phyloP scores from a whole-genome alignment of 2,888 invertebrate genomes.

The Xylophagus ater region DNA sequence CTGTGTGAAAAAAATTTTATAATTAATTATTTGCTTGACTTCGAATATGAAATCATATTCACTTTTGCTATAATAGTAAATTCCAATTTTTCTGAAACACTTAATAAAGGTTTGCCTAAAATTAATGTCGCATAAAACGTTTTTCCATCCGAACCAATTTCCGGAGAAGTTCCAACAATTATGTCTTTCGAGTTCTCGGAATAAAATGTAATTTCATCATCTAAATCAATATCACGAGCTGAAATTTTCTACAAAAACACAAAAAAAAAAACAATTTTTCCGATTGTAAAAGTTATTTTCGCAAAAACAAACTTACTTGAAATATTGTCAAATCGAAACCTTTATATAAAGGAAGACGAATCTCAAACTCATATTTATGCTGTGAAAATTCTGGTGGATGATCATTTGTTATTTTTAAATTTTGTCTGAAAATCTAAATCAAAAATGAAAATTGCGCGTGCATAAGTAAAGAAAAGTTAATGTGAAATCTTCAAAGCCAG shows the following conservation, averaged over 20 bases:
- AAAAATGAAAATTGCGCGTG: not conserved
- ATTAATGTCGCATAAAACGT: constrained; percentile 20
- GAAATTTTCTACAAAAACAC: constrained; percentile 18
- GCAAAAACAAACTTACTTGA: no score
- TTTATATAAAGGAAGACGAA: constrained; percentile 24
- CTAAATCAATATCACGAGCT: constrained; percentile 23
- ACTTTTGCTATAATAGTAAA: constrained; percentile 25
- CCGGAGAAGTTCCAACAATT: constrained; percentile 16
- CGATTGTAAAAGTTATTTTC: no score
- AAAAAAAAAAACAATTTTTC: no score
- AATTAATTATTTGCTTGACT: not conserved
- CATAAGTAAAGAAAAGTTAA: no score
- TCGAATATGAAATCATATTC: constrained; percentile 9
- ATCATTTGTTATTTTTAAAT: constrained; percentile 21
- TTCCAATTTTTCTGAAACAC: constrained; percentile 18
- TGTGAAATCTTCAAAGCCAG: no score
- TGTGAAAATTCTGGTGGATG: constrained; percentile 22
- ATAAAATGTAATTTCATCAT: constrained; percentile 22
- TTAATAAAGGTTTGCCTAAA: constrained; percentile 19
- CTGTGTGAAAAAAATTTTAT: constrained; percentile 12
- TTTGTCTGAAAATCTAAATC: constrained; percentile 21
- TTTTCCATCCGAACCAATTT: constrained; percentile 16
- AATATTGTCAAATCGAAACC: constrained; percentile 23
- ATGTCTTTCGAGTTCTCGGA: constrained; percentile 18
- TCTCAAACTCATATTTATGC: constrained; percentile 19